These are phyloP conservation scores for Mesochorus sp. DNA, from an alignment of 2,888 invertebrate genomes.

Conservation along the genomic window DNA sequence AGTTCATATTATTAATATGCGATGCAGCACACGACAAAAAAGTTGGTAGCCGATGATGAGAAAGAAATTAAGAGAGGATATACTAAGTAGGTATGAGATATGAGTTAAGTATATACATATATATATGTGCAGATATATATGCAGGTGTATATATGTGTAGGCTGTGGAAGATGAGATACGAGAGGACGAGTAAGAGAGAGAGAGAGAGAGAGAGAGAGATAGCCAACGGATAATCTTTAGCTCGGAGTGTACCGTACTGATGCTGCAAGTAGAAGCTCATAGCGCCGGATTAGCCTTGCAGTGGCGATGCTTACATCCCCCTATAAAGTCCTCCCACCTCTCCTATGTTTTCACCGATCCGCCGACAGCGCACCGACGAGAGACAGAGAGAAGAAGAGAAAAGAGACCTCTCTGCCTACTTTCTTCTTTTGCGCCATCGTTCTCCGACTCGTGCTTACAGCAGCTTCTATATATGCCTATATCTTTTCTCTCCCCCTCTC, in stretches of 20 bases:
- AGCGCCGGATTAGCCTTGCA: constrained; percentile 81
- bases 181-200: constrained; percentile 36
- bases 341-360: constrained; percentile 60
- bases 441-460: constrained; percentile 50
- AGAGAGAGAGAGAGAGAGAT: constrained; percentile 53
- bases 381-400: constrained; percentile 35
- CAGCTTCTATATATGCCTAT: constrained; percentile 21
- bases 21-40: constrained; percentile 19
- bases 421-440: constrained; percentile 62
- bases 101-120: background rate
- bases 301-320: constrained; percentile 81
- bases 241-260: constrained; percentile 76
- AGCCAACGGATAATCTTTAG: constrained; percentile 72
- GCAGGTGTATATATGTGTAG: constrained; percentile 9
- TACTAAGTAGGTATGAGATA: constrained; percentile 23
- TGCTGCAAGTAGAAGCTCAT: constrained; percentile 80
- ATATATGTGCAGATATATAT: constrained; percentile 19
- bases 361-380: constrained; percentile 65
- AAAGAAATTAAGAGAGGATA: constrained; percentile 37
- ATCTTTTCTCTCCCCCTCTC: background rate
- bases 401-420: constrained; percentile 68
- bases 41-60: constrained; percentile 50
- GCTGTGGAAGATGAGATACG: constrained; percentile 27
- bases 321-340: constrained; percentile 73
- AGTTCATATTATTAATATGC: constrained; percentile 19